Conservation (phyloP, 2,797 vertebrate species). For the Lacerta bilineata region DNA sequence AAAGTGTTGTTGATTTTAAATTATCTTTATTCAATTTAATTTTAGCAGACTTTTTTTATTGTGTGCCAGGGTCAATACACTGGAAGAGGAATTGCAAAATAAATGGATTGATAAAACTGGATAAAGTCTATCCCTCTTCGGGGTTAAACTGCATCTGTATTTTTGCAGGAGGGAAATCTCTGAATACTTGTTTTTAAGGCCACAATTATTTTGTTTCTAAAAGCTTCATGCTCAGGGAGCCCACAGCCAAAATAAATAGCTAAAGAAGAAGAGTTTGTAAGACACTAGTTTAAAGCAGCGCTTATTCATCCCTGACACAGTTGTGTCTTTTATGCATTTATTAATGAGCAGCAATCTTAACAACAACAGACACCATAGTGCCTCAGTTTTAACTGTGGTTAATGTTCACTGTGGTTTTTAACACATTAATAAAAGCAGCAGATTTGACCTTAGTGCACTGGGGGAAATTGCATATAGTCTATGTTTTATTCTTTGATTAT, state of each 20-base stretch:
- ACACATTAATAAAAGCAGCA: constrained; percentile 18
- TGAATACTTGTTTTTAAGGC: constrained; percentile 58
- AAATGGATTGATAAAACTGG: constrained; percentile 51
- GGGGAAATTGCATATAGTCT: background rate
- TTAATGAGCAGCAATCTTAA: constrained; percentile 22
- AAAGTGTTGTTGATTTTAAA: too few relatives aligned
- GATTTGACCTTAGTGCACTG: background rate
- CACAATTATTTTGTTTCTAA: constrained; percentile 51
- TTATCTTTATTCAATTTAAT: too few relatives aligned
- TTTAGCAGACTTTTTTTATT: too few relatives aligned
- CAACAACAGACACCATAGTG: constrained; percentile 18
- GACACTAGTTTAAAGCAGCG: constrained; percentile 30
- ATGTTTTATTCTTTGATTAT: background rate
- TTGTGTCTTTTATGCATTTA: background rate
- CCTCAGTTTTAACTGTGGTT: background rate
- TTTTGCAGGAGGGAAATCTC: constrained; percentile 49
- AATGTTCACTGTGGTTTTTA: too few relatives aligned
- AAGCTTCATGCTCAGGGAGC: background rate
- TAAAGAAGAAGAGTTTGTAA: constrained; percentile 5
- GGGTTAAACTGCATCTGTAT: constrained; percentile 48
- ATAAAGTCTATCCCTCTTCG: constrained; percentile 59
- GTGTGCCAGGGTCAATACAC: too few relatives aligned
- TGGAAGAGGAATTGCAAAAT: background rate
- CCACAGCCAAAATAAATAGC: constrained; percentile 39
- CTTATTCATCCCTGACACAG: constrained; percentile 28